Conservation (phyloP, 2,888 invertebrate species). For the Acleris holmiana region DNA sequence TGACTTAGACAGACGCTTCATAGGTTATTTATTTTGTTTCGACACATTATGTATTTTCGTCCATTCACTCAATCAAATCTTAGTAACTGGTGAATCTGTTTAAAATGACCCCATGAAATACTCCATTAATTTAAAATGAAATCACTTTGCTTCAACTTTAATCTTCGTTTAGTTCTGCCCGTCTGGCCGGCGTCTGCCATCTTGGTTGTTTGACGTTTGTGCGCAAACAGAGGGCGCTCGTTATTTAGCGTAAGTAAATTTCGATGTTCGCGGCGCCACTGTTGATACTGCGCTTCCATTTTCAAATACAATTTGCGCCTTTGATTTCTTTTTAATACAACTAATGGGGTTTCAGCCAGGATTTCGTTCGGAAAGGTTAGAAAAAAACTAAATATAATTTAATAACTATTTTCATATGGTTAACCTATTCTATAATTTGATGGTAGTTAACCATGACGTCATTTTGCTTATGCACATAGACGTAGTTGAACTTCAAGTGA, state of each 20-base stretch:
- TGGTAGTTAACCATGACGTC: too few relatives aligned
- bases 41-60: too few relatives aligned
- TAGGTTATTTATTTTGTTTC: too few relatives aligned
- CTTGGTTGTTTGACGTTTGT: constrained; percentile 60
- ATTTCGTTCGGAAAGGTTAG: neutral
- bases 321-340: constrained; percentile 52
- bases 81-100: too few relatives aligned
- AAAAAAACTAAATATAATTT: too few relatives aligned
- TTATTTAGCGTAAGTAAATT: constrained; percentile 84
- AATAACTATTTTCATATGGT: too few relatives aligned
- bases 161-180: neutral
- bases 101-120: too few relatives aligned
- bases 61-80: too few relatives aligned
- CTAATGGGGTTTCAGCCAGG: constrained; percentile 26
- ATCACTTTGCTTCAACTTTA: neutral
- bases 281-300: constrained; percentile 64
- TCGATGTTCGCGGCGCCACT: constrained; percentile 76
- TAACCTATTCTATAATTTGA: too few relatives aligned
- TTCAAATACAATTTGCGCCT: constrained; percentile 56
- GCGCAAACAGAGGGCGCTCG: constrained; percentile 80
- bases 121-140: too few relatives aligned
- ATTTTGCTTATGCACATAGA: too few relatives aligned
- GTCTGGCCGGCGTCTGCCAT: constrained; percentile 10
- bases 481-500: neutral
- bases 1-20: too few relatives aligned